Evolutionary conservation across 1,140 invertebrate species (phyloP).

Genomic region (Ylistrum balloti): DNA sequence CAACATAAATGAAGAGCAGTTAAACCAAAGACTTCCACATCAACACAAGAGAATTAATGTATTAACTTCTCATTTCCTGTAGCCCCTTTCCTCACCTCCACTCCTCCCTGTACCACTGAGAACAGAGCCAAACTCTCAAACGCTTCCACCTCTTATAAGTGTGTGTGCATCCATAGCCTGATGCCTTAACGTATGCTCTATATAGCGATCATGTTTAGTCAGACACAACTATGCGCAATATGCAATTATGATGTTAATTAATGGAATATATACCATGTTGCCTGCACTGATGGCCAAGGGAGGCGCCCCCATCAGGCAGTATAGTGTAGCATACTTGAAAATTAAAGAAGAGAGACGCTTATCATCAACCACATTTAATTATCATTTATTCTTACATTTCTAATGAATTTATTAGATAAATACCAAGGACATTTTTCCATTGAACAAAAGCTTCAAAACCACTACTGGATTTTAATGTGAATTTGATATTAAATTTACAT

Average conservation of each 20-base stretch:
- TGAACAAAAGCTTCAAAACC: too few relatives aligned
- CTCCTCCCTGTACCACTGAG: background rate
- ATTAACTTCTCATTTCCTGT: constrained; percentile 39
- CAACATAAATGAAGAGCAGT: background rate
- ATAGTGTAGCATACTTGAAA: too few relatives aligned
- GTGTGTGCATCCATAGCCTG: background rate
- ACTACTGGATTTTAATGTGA: too few relatives aligned
- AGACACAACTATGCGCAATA: background rate
- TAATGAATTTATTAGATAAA: too few relatives aligned
- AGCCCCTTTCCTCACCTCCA: background rate
- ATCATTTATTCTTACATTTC: too few relatives aligned
- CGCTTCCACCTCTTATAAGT: background rate
- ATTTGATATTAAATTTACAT: too few relatives aligned
- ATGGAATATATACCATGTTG: constrained; percentile 12
- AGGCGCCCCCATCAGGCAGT: too few relatives aligned
- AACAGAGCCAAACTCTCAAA: background rate
- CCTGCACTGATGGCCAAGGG: background rate
- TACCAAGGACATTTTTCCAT: too few relatives aligned
- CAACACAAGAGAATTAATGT: constrained; percentile 1
- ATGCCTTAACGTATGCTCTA: background rate
- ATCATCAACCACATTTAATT: too few relatives aligned
- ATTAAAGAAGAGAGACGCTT: too few relatives aligned
- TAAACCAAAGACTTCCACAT: background rate
- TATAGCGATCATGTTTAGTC: background rate
- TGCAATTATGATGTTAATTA: constrained; percentile 30